These are phyloP conservation scores for Chaunax sp. DNA, from an alignment of 2,797 vertebrate genomes.

Conservation along the genomic window DNA sequence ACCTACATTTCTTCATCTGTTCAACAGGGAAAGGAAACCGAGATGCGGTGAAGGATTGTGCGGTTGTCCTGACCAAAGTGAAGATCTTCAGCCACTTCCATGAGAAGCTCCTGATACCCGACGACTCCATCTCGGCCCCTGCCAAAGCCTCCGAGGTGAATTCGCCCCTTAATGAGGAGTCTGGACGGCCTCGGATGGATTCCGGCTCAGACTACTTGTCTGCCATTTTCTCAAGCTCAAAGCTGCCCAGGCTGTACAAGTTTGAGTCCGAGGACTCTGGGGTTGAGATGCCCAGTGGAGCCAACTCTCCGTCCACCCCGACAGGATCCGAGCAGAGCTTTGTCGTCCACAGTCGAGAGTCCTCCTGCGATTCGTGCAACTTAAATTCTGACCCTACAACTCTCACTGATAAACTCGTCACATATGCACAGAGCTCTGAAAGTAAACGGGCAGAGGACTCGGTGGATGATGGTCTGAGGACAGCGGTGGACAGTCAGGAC, in stretches of 20 bases:
- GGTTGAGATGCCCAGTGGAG: slow-evolving; percentile 88
- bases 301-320: slow-evolving; percentile 88
- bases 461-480: slow-evolving; percentile 4
- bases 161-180: slow-evolving; percentile 31
- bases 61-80: slow-evolving; percentile 90
- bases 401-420: slow-evolving; percentile 62
- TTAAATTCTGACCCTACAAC: slow-evolving; percentile 71
- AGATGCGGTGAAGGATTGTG: slow-evolving; percentile 78
- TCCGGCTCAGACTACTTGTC: slow-evolving; percentile 73
- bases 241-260: slow-evolving; percentile 85
- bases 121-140: slow-evolving; percentile 55
- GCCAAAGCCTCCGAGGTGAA: slow-evolving; percentile 47
- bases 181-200: slow-evolving; percentile 38
- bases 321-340: slow-evolving; percentile 89
- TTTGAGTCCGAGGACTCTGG: slow-evolving; percentile 91
- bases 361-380: slow-evolving; percentile 87
- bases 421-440: slow-evolving; percentile 65
- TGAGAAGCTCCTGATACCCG: slow-evolving; percentile 56
- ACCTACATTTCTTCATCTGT: slow-evolving; percentile 20
- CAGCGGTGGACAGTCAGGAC: slow-evolving; percentile 19
- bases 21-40: slow-evolving; percentile 83
- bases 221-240: slow-evolving; percentile 77
- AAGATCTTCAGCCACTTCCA: slow-evolving; percentile 83
- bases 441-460: slow-evolving; percentile 42
- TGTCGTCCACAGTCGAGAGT: slow-evolving; percentile 88